Base-by-base conservation (phyloP, 2,113 vertebrate genomes). In the Ailuropoda melanoleuca region DNA sequence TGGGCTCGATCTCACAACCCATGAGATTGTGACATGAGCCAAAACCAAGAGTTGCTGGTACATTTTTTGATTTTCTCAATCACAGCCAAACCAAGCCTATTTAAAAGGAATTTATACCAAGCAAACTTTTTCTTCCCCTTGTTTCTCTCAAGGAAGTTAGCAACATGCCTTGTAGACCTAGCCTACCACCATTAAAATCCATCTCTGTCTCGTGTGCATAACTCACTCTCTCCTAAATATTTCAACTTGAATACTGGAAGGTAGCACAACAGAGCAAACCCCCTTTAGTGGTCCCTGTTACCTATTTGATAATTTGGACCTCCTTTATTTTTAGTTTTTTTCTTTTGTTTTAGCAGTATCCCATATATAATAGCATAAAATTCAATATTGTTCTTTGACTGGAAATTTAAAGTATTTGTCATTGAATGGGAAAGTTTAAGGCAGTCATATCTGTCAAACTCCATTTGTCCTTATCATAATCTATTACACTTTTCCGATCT, bases 191-290 rank as follows among this genome's bases (percentile, higher is more conserved):
- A 78, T 23, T 37, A 87, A 74, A 55, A 93, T 55, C 64, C 17
- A 74, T 39, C 24, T 81, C 8, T 94, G 81, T 87, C 95, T 92
- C 93, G 88, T 77, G 94, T 92, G 82, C 85, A 66, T 17, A 95
- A 87, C 62, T 97, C 88, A 89, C 94, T 78, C 34, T 95, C 84
- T 97, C n/a, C 0, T 3, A 97, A 98, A 81, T 75, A 86, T 95
- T 98, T 92, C 48, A 6, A 97, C 88, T 94, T 93, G 93, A 97
- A 93, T 50, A 83, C 60, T 96, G 86, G 39, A 93, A 97, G 1
- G 39, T 91, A 96, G 29, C 8, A 85, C 93, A 75, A 83, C 94
- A 58, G 26, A 90, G 90, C 50, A 94, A 96, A 80, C 77, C 29
- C 81, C 62, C 83, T 96, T 94, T 83, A 90, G 50, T 86, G 95